These are phyloP conservation scores for Porites lutea DNA, from an alignment of 64 coral and sea anemone species.

Conservation along the genomic window DNA sequence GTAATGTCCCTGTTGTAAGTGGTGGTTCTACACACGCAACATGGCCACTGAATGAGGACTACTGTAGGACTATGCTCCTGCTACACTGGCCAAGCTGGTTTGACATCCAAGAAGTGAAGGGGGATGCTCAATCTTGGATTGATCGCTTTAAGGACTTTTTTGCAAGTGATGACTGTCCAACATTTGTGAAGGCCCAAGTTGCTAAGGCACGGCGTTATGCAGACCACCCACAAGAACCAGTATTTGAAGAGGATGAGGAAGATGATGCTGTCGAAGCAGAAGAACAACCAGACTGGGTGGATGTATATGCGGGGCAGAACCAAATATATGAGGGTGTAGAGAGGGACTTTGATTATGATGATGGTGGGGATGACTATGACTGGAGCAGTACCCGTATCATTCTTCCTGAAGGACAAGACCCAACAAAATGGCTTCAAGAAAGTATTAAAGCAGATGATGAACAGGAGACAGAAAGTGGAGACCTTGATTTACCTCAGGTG, in stretches of 20 bases:
- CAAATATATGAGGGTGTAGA: constrained; percentile 4
- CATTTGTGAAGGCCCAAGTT: constrained; percentile 4
- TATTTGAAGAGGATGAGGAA: constrained; percentile 8
- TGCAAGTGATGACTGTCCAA: not conserved
- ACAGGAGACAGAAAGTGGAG: not conserved
- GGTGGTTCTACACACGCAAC: constrained; percentile 48
- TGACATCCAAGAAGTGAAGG: not conserved
- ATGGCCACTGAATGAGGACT: not conserved
- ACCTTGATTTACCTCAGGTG: not conserved
- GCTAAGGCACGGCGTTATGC: not conserved
- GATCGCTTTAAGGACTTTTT: not conserved
- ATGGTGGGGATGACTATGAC: constrained; percentile 10
- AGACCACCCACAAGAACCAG: not conserved
- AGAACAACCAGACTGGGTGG: not conserved
- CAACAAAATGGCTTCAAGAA: constrained; percentile 31
- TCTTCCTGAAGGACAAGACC: not conserved
- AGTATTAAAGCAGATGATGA: not conserved
- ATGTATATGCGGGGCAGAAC: constrained; percentile 38
- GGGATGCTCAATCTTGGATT: not conserved
- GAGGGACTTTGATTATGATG: constrained; percentile 12
- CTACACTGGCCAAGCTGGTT: not conserved
- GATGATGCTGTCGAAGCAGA: not conserved
- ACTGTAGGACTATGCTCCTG: not conserved
- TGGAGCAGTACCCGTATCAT: constrained; percentile 17
- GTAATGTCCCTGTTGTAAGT: constrained; percentile 27